Evolutionary conservation across 2,113 vertebrate species (phyloP), one percentile per base, ranked within the genome.

Genomic region (Thryonomys swinderianus): DNA sequence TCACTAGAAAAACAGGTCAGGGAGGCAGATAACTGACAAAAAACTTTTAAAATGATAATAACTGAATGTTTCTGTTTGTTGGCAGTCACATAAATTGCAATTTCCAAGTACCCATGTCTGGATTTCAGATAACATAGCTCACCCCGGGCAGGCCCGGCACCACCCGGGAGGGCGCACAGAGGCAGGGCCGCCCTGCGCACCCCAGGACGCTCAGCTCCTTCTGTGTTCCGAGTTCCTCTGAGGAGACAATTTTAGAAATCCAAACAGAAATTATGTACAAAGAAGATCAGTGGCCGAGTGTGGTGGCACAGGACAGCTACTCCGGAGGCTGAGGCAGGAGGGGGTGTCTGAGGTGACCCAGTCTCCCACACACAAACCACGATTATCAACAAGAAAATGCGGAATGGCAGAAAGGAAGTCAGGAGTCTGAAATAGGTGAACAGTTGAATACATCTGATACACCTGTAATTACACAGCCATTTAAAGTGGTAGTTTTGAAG

Each of bases 161-260:
- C 0, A 1, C 7, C 37, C 11, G n/a, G n/a, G n/a, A n/a, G n/a
- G n/a, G n/a, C n/a, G 13, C 32, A 6, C 3, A 1, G 3, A 34
- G 82, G n/a, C n/a, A n/a, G n/a, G n/a, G n/a, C n/a, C n/a, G n/a
- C n/a, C n/a, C n/a, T n/a, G n/a, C n/a, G n/a, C n/a, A n/a, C n/a
- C n/a, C n/a, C n/a, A n/a, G n/a, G n/a, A n/a, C n/a, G n/a, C n/a
- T n/a, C n/a, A n/a, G n/a, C n/a, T n/a, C n/a, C n/a, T n/a, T n/a
- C n/a, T n/a, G n/a, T n/a, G n/a, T n/a, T n/a, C n/a, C n/a, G n/a
- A 94, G 90, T 86, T 79, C 85, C 94, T 94, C 66, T 32, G 42
- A 71, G 71, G 71, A 90, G 55, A 53, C 57, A n/a, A 61, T 37
- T 76, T 74, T 59, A 73, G 62, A 95, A 88, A 86, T 69, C 73